A percentile compares a stretch with the other conserved stretches of the same genome.
phyloP scores from a whole-genome alignment of 2,888 invertebrate genomes.

The Chironomus riparius region DNA sequence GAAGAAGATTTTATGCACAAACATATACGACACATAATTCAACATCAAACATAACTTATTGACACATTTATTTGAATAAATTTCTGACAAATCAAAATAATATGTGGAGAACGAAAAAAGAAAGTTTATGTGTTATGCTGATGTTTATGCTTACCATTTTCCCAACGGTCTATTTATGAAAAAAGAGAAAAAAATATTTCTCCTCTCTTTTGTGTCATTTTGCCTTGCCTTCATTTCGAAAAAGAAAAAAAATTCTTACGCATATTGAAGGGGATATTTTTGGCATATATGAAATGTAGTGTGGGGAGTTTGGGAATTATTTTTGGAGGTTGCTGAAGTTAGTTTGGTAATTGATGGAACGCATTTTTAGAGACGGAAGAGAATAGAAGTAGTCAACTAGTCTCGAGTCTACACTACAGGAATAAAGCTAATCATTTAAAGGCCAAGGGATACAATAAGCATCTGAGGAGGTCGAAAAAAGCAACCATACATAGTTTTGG shows the following conservation, averaged over 20 bases:
- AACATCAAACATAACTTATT: conserved; percentile 21
- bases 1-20: background rate
- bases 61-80: conserved; percentile 27
- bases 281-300: too few species aligned
- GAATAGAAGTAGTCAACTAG: too few species aligned
- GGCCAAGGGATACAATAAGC: too few species aligned
- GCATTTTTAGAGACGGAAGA: too few species aligned
- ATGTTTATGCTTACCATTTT: background rate
- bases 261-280: too few species aligned
- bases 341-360: too few species aligned
- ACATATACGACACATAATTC: conserved; percentile 3
- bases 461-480: too few species aligned
- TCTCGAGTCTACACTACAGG: too few species aligned
- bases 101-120: background rate
- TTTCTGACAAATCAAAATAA: conserved; percentile 21
- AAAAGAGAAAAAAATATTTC: background rate
- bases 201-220: background rate
- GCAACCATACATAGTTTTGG: too few species aligned
- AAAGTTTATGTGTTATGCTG: background rate
- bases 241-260: background rate
- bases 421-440: too few species aligned
- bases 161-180: conserved; percentile 20
- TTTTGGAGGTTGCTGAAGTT: too few species aligned
- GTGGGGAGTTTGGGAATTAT: too few species aligned
- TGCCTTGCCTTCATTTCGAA: background rate